Conservation (phyloP, 2,113 vertebrate genomes). For the Alouatta palliata region DNA sequence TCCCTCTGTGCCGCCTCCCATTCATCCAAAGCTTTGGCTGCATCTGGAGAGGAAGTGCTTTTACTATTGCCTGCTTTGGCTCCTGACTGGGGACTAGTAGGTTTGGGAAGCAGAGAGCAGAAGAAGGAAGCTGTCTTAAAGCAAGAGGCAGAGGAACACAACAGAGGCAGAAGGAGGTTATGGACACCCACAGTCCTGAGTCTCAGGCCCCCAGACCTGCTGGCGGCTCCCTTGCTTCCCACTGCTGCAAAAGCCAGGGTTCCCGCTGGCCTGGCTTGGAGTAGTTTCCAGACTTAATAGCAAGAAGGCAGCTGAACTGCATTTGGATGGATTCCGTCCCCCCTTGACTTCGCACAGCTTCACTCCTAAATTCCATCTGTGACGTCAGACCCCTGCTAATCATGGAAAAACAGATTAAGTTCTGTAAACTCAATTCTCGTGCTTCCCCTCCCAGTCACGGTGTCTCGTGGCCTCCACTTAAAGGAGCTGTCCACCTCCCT, state of each 20-base stretch:
- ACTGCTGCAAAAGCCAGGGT: background rate
- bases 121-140: background rate
- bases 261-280: slow-evolving; percentile 64
- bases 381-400: slow-evolving; percentile 83
- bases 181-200: accelerated
- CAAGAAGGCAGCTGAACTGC: slow-evolving; percentile 61
- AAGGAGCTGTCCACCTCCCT: background rate
- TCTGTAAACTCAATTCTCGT: slow-evolving; percentile 46
- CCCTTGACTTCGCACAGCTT: slow-evolving; percentile 65
- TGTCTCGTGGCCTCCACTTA: background rate
- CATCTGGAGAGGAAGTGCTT: background rate
- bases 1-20: background rate
- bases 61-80: accelerated
- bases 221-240: background rate
- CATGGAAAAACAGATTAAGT: slow-evolving; percentile 80
- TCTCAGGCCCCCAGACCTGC: background rate
- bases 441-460: background rate
- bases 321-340: slow-evolving; percentile 75
- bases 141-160: background rate
- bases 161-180: background rate
- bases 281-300: slow-evolving; percentile 76
- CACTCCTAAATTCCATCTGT: slow-evolving; percentile 75
- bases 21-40: background rate
- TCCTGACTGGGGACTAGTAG: background rate
- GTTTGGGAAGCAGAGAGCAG: background rate